Evolutionary conservation across 2,113 vertebrate genomes (phyloP).

Genomic region (Azemiops feae): DNA sequence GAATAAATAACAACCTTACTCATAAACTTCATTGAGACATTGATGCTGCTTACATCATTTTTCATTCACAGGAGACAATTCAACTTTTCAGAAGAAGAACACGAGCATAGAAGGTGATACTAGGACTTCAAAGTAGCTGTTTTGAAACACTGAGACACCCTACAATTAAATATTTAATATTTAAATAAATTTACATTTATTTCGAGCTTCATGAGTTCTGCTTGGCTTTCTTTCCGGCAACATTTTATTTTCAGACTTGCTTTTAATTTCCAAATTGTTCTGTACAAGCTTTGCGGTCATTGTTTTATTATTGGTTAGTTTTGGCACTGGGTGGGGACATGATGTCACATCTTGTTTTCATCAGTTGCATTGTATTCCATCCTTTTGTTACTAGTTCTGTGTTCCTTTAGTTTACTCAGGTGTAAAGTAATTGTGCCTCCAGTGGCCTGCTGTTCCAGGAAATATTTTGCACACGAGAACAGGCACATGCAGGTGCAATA

Average conservation of each 20-base stretch:
- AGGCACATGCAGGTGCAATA: not conserved
- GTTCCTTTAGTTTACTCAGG: not conserved
- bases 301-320: not conserved
- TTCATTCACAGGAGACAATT: not conserved
- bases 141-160: not conserved
- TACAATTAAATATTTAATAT: too few species aligned
- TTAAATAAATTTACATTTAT: too few species aligned
- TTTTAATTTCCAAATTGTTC: not conserved
- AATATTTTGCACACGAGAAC: not conserved
- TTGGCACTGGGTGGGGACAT: conserved; percentile 3
- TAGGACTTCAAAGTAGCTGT: not conserved
- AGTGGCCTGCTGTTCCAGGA: not conserved
- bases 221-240: not conserved
- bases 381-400: not conserved
- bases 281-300: not conserved
- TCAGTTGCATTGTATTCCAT: not conserved
- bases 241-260: not conserved
- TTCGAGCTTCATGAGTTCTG: not conserved
- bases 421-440: not conserved
- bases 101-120: not conserved
- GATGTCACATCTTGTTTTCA: not conserved
- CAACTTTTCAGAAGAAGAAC: not conserved
- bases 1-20: not conserved
- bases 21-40: not conserved
- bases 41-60: not conserved